These are phyloP conservation scores for Tetramorium bicarinatum DNA, from an alignment of 2,888 invertebrate species.

Conservation along the genomic window DNA sequence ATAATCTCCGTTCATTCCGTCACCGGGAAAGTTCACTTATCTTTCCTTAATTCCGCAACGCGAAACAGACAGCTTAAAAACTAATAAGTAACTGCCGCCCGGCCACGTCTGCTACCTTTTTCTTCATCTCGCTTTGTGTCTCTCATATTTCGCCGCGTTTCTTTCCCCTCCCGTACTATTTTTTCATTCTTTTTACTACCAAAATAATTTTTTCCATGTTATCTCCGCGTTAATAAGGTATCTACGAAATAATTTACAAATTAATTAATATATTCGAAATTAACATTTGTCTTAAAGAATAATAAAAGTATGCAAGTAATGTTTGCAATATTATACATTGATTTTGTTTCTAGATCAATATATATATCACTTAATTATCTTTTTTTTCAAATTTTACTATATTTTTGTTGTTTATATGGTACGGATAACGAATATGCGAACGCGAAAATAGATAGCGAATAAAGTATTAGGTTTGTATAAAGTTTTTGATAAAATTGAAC, in stretches of 20 bases:
- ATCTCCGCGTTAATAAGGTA: not conserved
- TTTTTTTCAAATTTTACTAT: not conserved
- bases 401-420: not conserved
- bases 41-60: slow-evolving; percentile 62
- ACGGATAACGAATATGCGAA: not conserved
- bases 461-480: slow-evolving; percentile 14
- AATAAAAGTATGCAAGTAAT: not conserved
- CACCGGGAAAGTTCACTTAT: slow-evolving; percentile 55
- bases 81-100: slow-evolving; percentile 72
- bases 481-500: not conserved
- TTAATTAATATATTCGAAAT: not conserved
- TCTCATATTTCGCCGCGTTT: slow-evolving; percentile 9
- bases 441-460: not conserved
- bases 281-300: not conserved
- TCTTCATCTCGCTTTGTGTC: slow-evolving; percentile 12
- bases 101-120: slow-evolving; percentile 8
- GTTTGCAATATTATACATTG: not conserved
- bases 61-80: slow-evolving; percentile 68
- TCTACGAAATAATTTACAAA: not conserved
- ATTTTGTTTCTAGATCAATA: not conserved
- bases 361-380: not conserved
- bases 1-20: slow-evolving; percentile 7
- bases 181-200: slow-evolving; percentile 7
- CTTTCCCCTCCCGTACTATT: not conserved
- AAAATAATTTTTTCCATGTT: not conserved